Evolutionary conservation across 2,888 invertebrate species (phyloP), one percentile per base, ranked within the genome.

Genomic region (Choreutis nemorana): DNA sequence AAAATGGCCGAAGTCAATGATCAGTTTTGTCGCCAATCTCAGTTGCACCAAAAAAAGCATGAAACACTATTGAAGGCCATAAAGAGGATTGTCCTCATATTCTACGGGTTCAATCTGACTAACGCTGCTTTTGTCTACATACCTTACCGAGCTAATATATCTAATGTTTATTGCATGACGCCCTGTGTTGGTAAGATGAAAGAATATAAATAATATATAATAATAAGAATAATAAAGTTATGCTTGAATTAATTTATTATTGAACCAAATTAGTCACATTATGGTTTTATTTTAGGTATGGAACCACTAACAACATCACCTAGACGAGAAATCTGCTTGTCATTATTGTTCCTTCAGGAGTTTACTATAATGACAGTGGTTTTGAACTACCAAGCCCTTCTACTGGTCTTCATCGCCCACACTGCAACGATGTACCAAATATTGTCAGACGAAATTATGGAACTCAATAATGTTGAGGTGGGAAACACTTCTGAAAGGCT

Each of bases 101-200:
- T 71, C 36, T 65, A 61, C 26, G 37, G 38, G 1, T 41, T 42
- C 2, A 67, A 67, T 32, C 13, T 44, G 0, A 6, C 38, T 0
- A 49, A 64, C 26, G 58, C 42, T 0, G 8, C 39, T 0, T 37
- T 52, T 1, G 47, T 64, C 7, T 72, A 73, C 28, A 23, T 65
- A 9, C 72, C 71, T 2, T 40, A 55, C 27, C 51, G 71, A 2
- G 30, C 40, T 2, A 40, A 62, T 30, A 36, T 20, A 25, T 2
- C 54, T 59, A 32, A 51, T 31, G 41, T 44, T 11, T 70, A 50
- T 35, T 48, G 57, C 2, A 62, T 70, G 61, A 51, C 56, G 1
- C 62, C 55, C 15, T 75, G 73, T 35, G 59, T 63, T 30, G 71
- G 73, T 72, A 54, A 60, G 63, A 24, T n/a, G n/a, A n/a, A n/a